Base-by-base conservation (phyloP, 2,797 vertebrate genomes). In the Gallirallus australis region DNA sequence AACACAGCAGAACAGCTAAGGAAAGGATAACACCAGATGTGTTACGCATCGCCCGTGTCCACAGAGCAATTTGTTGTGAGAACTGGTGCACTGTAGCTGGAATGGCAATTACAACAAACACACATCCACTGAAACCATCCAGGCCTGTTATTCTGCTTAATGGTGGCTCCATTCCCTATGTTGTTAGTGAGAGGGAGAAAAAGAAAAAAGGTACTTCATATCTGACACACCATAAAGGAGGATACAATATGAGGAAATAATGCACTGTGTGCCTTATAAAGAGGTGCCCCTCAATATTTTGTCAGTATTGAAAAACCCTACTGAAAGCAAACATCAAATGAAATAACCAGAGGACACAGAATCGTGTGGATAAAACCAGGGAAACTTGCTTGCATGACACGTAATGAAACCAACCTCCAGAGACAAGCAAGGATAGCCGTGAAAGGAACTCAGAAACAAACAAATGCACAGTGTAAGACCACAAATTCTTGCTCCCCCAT, bases 401-500 rank as follows among this genome's bases (percentile, higher is more conserved):
- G 61, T 35, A 71, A 75, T 45, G 35, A 95, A 84, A 70, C 50
- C 50, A 42, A 37, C 65, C 80, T 63, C 53, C 25, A 42, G 73
- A 79, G 69, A 63, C 5, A 78, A 80, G 75, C 82, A 81, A 53
- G 42, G 59, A 73, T 6, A 77, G 63, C 25, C 2, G 1, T 53
- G 73, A 60, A 73, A 87, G 73, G 72, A 92, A 81, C 45, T 33
- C 15, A 48, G 52, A 25, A 63, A 94, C 4, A 21, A 47, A 63
- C 79, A 61, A 59, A 72, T 7, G 77, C 70, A 85, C 68, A 42
- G 12, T 48, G 3, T 37, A 56, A 88, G 82, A 76, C 66, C 84
- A 89, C 79, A 79, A 82, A 95, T 86, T 50, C 14, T 47, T 92
- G 82, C 94, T 93, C 60, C 81, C 72, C 53, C 87, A 88, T 78